Base-by-base conservation (phyloP, 2,797 vertebrate genomes). In the Acanthurus tractus region DNA sequence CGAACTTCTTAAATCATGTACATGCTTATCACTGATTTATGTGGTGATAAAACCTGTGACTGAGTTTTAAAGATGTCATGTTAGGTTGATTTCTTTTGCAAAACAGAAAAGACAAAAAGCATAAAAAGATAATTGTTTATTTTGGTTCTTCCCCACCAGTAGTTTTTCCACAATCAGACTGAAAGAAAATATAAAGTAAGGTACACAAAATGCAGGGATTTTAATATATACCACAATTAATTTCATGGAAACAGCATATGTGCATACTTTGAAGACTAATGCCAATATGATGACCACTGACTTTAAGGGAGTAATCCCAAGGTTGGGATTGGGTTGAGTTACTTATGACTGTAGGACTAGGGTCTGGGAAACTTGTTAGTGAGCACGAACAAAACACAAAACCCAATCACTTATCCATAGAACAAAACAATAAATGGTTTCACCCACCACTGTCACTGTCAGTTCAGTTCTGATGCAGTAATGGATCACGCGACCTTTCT, bases 101-200 rank as follows among this genome's bases (percentile, higher is more conserved):
- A 45, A 9, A 84, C 25, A 88, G 50, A 84, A 83, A 77, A 44
- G 59, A 89, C 80, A 85, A 82, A 69, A 53, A 71, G 38, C 42
- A 17, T 92, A 93, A 94, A 94, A 94, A 94, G 89, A 91, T 92
- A 92, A 86, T 88, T 69, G 86, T 94, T 94, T 94, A 94, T 94
- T 94, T 94, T 92, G 90, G 91, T 93, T 94, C 72, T 90, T 93
- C 84, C 89, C 92, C 91, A 91, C 92, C 92, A 94, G 91, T 92
- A 92, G 90, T 93, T 93, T 91, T 90, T 90, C 92, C 90, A 93
- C 91, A 92, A 92, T 91, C 91, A 89, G 91, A 93, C 88, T 89
- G 88, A 93, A 93, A 92, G 75, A 88, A 93, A 92, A 90, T 87
- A 88, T 89, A 90, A 91, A 93, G 90, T 90, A 91, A 91, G 76